Base-by-base conservation (phyloP, 1,140 invertebrate species). In the Bombus affinis region DNA sequence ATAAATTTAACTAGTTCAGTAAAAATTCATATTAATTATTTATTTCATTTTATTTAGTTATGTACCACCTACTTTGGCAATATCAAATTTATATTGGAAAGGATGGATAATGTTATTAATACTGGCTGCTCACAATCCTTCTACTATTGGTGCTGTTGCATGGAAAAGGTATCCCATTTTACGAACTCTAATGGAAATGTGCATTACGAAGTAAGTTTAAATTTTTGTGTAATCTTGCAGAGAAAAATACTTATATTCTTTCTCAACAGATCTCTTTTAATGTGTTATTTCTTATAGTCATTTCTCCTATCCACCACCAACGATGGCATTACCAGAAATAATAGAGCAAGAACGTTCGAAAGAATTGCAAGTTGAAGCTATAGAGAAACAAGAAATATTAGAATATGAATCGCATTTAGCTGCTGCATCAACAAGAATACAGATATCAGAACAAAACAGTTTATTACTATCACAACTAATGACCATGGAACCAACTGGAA, bases 111-210 rank as follows among this genome's bases (percentile, higher is more conserved):
- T 99, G 92, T 95, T 99, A 80, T 95, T 99, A 12, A 98, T 99
- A 93, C 95, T 99, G 73, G 97, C 97, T 57, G 98, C 98, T 15
- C 98, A 99, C 93, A 99, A 99, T 96, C 98, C 99, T 1, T 95
- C 96, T 0, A 97, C 96, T 28, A 98, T 99, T 95, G 99, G 99
- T 4, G 96, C 96, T 86, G 95, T 97, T 73, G 98, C 97, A 42
- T 99, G 98, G 97, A 97, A 97, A 91, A 97, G 97, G 86, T 99
- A 99, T 95, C 98, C 98, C n/a, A 99, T 98, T 73, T 96, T 99
- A 75, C 96, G 98, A 90, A 97, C 97, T 85, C 96, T 99, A 68
- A 99, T 99, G 96, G 98, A 99, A 96, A 99, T 99, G 97, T 99
- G 98, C 91, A 99, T 99, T 91, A 99, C 99, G 13, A 99, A 98